Base-by-base conservation (phyloP, 2,797 vertebrate species). In the Ataeniobius toweri region DNA sequence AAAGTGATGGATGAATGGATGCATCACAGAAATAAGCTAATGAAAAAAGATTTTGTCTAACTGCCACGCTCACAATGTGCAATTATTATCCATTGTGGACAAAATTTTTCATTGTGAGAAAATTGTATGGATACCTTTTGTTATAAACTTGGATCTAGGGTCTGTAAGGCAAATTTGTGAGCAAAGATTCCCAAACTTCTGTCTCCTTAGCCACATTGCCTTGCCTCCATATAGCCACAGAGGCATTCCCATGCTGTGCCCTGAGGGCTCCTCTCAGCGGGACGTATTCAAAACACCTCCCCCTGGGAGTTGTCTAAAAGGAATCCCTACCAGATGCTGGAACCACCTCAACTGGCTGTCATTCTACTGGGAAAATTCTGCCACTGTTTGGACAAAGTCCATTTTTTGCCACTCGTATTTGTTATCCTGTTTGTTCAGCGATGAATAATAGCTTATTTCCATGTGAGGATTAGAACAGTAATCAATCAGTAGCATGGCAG, bases 241-340 rank as follows among this genome's bases (percentile, higher is more conserved):
- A 51, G 18, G 28, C 59, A 61, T 63, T 63, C 14, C 59, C 26
- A 63, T 22, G 18, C 36, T 39, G 5, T 39, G 8, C 31, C 18
- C 18, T 41, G 18, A 44, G 22, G 65, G 65, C 39, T 68, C 22
- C 10, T 68, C 39, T 68, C 39, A 44, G 22, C n/a, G 39, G 9
- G 39, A 68, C 22, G n/a, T 65, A 20, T n/a, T 68, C 0, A 68
- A 44, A 68, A 44, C 39, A 14, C 5, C 41, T 46, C 39, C 63
- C 63, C 41, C 22, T 46, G 65, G 14, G 65, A 68, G 24, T 46
- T 12, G 6, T 68, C 65, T 68, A 13, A 46, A 46, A 46, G 41
- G 65, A 68, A 68, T 68, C 41, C 65, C 41, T 68, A n/a, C 41
- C 65, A 68, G 65, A 44, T 68, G 22, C 65, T 68, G 65, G 65